Conservation (phyloP, 2,888 invertebrate species). For the Vesta saturnalis region DNA sequence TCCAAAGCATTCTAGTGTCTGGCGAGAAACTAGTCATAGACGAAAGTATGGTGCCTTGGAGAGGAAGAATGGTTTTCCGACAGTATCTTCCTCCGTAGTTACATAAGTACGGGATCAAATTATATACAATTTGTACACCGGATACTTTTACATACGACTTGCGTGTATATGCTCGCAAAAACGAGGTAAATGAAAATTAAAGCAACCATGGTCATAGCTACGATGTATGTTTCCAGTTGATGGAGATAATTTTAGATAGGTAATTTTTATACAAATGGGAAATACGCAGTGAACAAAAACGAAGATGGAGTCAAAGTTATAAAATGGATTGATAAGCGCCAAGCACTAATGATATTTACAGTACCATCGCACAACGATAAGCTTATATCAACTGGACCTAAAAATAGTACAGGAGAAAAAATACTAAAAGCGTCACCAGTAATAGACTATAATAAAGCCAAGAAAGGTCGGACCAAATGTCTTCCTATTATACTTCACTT, state of each 20-base stretch:
- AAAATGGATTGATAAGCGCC: not conserved
- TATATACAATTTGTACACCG: slow-evolving; percentile 54
- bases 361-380: not conserved
- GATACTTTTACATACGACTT: slow-evolving; percentile 47
- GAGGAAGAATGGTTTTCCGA: slow-evolving; percentile 50
- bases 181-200: too few species aligned
- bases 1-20: slow-evolving; percentile 29
- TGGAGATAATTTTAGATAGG: slow-evolving; percentile 36
- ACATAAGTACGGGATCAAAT: slow-evolving; percentile 50
- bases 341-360: not conserved
- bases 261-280: slow-evolving; percentile 45
- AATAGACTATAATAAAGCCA: not conserved
- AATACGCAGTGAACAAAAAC: not conserved
- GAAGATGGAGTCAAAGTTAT: not conserved
- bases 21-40: slow-evolving; percentile 49
- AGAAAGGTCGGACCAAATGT: slow-evolving; percentile 11
- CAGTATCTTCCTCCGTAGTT: slow-evolving; percentile 50
- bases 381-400: not conserved
- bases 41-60: slow-evolving; percentile 54
- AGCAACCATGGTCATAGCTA: too few species aligned
- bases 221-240: slow-evolving; percentile 7
- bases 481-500: not conserved
- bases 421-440: not conserved
- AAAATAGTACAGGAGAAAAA: not conserved
- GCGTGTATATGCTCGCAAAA: slow-evolving; percentile 47